Percentiles rank a stretch among this genome's conserved stretches.
These are phyloP conservation scores for Motacilla tschutschensis DNA, from an alignment of 2,113 vertebrate species.

Conservation along the genomic window DNA sequence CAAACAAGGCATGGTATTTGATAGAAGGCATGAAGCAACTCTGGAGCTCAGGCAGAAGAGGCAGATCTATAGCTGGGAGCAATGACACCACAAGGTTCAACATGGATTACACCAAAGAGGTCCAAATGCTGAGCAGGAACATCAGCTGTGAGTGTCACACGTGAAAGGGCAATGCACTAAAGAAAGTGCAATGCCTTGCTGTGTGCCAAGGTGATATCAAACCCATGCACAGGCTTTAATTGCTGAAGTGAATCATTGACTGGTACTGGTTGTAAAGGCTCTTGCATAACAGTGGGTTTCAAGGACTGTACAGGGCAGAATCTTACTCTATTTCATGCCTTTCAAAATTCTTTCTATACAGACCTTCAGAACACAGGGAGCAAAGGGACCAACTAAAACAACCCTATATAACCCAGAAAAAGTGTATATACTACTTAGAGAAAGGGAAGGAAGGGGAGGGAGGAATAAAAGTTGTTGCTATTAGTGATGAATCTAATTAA, in stretches of 20 bases:
- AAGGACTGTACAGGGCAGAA: background rate
- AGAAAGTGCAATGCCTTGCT: background rate
- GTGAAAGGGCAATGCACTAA: background rate
- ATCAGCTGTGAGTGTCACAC: background rate
- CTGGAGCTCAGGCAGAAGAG: background rate
- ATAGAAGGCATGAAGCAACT: background rate
- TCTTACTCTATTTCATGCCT: background rate
- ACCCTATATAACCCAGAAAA: background rate
- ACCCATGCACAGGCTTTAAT: background rate
- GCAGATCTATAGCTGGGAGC: background rate
- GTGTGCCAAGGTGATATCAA: background rate
- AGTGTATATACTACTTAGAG: background rate
- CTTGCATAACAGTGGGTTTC: background rate
- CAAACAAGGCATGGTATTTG: background rate
- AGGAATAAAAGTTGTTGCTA: background rate
- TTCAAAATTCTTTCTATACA: background rate
- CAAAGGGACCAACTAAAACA: background rate
- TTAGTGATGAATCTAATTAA: background rate
- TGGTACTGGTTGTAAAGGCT: background rate
- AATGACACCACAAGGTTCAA: background rate
- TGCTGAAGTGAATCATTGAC: conserved; percentile 25
- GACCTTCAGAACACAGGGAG: background rate
- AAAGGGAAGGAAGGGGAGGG: background rate
- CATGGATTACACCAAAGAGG: background rate
- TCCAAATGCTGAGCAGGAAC: background rate